Evolutionary conservation across 92 coral and sea anemone genomes (phyloP).

Genomic region (Palythoa heliodiscus): DNA sequence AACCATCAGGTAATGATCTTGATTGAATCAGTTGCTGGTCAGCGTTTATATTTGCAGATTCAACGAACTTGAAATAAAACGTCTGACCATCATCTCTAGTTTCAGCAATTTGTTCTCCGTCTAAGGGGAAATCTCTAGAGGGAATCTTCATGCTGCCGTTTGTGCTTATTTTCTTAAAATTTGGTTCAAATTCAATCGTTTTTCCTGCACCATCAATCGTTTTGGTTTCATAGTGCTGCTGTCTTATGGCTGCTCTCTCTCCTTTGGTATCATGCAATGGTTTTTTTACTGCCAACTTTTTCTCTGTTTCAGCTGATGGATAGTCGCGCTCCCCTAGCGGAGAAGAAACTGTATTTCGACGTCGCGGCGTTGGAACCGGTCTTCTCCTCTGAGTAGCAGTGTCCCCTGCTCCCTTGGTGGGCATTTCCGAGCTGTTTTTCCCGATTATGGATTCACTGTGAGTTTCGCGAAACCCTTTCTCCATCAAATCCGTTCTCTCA

Average conservation of each 20-base stretch:
- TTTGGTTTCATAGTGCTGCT: background rate
- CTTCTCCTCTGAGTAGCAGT: background rate
- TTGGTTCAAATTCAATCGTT: background rate
- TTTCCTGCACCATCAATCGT: background rate
- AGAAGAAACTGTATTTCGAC: background rate
- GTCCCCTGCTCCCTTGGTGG: background rate
- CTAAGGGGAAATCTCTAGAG: background rate
- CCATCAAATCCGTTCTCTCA: background rate
- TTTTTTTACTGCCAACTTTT: background rate
- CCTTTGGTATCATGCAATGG: background rate
- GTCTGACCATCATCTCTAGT: background rate
- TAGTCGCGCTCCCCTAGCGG: background rate
- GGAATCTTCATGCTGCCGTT: background rate
- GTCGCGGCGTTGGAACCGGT: conserved; percentile 33
- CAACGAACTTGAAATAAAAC: background rate
- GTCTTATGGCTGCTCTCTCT: background rate
- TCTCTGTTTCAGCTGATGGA: background rate
- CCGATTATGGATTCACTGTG: background rate
- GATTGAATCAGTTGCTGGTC: background rate
- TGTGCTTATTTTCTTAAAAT: background rate
- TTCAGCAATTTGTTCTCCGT: background rate
- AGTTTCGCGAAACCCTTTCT: background rate
- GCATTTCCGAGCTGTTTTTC: background rate
- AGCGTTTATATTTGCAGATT: background rate
- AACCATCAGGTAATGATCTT: conserved; percentile 23